A percentile compares a stretch with the other conserved stretches of the same genome.
phyloP scores from a whole-genome alignment of 2,797 vertebrate species.

The Xerus rutilus region DNA sequence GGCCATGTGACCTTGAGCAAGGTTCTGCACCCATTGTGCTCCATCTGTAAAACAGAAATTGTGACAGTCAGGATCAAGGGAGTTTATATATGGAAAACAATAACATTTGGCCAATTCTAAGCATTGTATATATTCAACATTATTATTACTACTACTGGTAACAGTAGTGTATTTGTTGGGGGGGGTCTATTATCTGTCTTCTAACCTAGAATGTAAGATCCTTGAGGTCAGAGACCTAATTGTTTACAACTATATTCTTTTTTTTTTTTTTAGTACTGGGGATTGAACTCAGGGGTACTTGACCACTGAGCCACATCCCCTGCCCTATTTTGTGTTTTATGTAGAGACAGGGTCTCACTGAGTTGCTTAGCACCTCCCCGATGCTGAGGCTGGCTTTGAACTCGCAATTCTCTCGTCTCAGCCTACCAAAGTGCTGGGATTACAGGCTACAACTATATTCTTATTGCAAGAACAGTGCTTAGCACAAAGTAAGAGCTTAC shows the following conservation, averaged over 20 bases:
- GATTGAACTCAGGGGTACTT: no score
- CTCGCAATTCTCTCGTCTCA: no score
- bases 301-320: no score
- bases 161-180: background rate
- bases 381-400: no score
- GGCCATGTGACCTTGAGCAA: background rate
- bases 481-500: background rate
- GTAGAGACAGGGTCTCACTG: no score
- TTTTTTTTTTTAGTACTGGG: no score
- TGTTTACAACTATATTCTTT: background rate
- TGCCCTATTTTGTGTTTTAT: no score
- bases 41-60: background rate
- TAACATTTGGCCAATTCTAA: background rate
- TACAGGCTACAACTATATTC: background rate
- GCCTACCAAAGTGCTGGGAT: no score
- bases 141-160: fast-evolving
- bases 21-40: background rate
- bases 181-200: background rate
- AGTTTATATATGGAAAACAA: background rate
- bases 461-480: background rate
- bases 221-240: background rate
- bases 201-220: background rate
- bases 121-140: background rate
- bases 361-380: no score
- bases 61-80: background rate